phyloP scores from a whole-genome alignment of 2,113 vertebrate genomes.

The Lophochroa leadbeateri region DNA sequence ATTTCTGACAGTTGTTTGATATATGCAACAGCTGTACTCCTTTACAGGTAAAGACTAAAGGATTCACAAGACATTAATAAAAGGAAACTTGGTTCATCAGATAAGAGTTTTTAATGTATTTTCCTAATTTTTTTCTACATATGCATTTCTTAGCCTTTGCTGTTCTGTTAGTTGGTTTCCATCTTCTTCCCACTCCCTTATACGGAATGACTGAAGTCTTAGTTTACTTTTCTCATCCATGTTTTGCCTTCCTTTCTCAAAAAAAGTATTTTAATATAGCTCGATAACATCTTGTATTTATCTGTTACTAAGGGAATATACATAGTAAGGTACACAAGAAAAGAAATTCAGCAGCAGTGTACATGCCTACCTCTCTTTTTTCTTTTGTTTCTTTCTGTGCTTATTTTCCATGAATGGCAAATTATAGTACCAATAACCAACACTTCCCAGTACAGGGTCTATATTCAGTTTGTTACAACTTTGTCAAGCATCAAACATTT shows the following conservation, averaged over 20 bases:
- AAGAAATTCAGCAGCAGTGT: neutral
- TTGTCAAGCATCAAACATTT: neutral
- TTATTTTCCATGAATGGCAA: neutral
- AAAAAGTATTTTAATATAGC: neutral
- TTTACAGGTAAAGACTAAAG: neutral
- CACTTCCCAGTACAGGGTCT: neutral
- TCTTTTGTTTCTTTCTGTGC: neutral
- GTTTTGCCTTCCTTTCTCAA: constrained; percentile 27
- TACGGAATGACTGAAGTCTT: neutral
- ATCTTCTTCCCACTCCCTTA: neutral
- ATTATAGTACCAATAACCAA: neutral
- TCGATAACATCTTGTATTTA: constrained; percentile 31
- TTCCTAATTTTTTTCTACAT: neutral
- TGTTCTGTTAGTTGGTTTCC: neutral
- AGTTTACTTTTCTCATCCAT: constrained; percentile 7
- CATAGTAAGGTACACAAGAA: neutral
- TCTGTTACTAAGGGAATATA: constrained; percentile 1
- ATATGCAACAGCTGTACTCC: neutral
- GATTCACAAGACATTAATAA: neutral
- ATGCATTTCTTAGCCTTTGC: neutral
- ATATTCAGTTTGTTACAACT: neutral
- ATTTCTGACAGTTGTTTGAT: neutral
- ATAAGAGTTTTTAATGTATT: neutral
- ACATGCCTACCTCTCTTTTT: neutral
- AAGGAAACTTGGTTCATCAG: neutral